These are phyloP conservation scores for Sander vitreus DNA, from an alignment of 2,113 vertebrate species.

Conservation along the genomic window DNA sequence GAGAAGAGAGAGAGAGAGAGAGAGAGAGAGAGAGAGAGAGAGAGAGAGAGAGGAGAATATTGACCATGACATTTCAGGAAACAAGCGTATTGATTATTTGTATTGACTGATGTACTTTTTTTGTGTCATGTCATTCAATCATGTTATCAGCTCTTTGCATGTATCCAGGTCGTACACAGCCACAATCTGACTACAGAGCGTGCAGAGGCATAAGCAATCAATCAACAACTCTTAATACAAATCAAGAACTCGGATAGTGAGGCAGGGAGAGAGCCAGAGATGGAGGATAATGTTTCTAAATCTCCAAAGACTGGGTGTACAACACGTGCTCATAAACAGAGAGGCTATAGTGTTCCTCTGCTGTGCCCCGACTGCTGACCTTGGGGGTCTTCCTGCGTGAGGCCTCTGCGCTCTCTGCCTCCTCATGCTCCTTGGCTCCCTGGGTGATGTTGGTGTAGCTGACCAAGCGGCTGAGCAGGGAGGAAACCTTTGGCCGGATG, in stretches of 20 bases:
- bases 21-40: not conserved
- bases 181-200: constrained; percentile 38
- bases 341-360: constrained; percentile 9
- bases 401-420: constrained; percentile 90
- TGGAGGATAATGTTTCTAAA: constrained; percentile 47
- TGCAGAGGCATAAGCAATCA: constrained; percentile 54
- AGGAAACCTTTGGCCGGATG: constrained; percentile 97
- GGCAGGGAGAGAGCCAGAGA: constrained; percentile 10
- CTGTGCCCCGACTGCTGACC: constrained; percentile 76
- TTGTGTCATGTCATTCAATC: constrained; percentile 74
- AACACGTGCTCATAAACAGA: constrained; percentile 10
- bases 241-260: constrained; percentile 24
- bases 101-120: constrained; percentile 74
- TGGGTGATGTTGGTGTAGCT: constrained; percentile 97
- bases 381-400: constrained; percentile 90
- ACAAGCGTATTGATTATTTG: constrained; percentile 67
- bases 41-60: too few species aligned
- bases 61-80: constrained; percentile 72
- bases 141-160: constrained; percentile 60
- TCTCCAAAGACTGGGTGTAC: constrained; percentile 12
- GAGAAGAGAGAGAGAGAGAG: not conserved
- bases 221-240: constrained; percentile 74
- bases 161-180: constrained; percentile 52
- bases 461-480: constrained; percentile 96
- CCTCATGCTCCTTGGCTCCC: constrained; percentile 97